Percentiles rank a stretch among this genome's conserved stretches.
phyloP scores from a whole-genome alignment of 2,888 invertebrate genomes.

The Dastarcus helophoroides region DNA sequence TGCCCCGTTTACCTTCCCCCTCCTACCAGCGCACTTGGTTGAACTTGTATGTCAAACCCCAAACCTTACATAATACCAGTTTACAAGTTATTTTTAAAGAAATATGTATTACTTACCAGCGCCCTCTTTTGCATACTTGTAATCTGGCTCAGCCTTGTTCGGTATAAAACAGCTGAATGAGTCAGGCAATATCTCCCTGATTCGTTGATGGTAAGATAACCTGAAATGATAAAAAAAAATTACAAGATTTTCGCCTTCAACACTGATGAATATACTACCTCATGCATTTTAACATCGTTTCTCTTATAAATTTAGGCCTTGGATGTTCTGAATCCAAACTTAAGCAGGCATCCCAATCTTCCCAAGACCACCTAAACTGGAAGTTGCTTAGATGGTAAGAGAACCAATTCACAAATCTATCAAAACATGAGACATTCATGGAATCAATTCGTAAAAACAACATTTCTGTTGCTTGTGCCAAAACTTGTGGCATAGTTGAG shows the following conservation, averaged over 20 bases:
- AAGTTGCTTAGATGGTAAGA: conserved; percentile 98
- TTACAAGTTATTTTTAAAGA: too few species aligned
- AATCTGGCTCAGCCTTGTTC: conserved; percentile 70
- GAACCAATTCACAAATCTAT: conserved; percentile 96
- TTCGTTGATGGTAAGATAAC: conserved; percentile 87
- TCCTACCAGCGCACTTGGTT: too few species aligned
- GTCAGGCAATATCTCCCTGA: conserved; percentile 86
- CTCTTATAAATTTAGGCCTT: conserved; percentile 86
- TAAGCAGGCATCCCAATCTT: conserved; percentile 86
- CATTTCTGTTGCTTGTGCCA: conserved; percentile 97
- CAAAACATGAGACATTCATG: conserved; percentile 95
- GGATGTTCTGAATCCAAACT: conserved; percentile 79
- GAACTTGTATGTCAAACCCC: too few species aligned
- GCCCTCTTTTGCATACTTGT: conserved; percentile 83
- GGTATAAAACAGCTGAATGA: conserved; percentile 78
- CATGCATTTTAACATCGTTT: conserved; percentile 81
- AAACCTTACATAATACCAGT: too few species aligned
- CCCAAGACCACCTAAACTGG: conserved; percentile 99
- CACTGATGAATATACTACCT: conserved; percentile 47
- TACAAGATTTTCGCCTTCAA: background rate
- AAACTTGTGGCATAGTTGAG: conserved; percentile 91
- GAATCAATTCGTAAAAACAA: conserved; percentile 90
- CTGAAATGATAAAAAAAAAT: conserved; percentile 36
- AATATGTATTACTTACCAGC: conserved; percentile 52
- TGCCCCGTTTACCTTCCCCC: too few species aligned